Evolutionary conservation across 2,113 vertebrate genomes (phyloP).

Genomic region (Ophiodon elongatus): DNA sequence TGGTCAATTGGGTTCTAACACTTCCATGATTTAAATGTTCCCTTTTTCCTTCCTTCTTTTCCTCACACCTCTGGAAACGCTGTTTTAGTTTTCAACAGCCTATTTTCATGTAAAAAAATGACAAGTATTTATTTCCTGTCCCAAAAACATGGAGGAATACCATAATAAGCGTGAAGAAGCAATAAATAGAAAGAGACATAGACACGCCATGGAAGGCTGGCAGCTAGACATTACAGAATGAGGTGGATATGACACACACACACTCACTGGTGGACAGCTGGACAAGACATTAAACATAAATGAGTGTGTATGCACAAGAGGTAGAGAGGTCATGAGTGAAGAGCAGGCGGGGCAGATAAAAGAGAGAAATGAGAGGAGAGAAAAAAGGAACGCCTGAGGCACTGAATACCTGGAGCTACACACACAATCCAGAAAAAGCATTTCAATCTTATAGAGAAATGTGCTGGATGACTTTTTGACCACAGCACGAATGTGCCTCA

Average conservation of each 20-base stretch:
- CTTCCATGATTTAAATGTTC: conserved; percentile 22
- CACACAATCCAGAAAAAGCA: conserved; percentile 33
- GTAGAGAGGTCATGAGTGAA: background rate
- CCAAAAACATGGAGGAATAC: background rate
- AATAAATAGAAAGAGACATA: background rate
- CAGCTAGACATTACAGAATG: conserved; percentile 1
- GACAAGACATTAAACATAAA: background rate
- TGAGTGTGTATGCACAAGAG: background rate
- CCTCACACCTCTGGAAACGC: background rate
- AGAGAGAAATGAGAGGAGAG: conserved; percentile 20
- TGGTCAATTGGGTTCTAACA: conserved; percentile 4
- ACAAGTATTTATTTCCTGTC: background rate
- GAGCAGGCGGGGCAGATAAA: background rate
- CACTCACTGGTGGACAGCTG: conserved; percentile 12
- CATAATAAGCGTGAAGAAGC: background rate
- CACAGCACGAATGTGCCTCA: conserved; percentile 30
- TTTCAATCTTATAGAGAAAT: conserved; percentile 24
- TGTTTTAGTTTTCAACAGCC: background rate
- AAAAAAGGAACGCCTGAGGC: conserved; percentile 16
- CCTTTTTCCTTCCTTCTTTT: background rate
- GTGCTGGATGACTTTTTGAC: conserved; percentile 22
- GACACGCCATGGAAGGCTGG: background rate
- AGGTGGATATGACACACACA: conserved; percentile 9
- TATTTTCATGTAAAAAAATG: background rate
- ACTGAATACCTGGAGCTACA: conserved; percentile 46